Evolutionary conservation across 2,888 invertebrate species (phyloP).

Genomic region (Synergus japonicus): DNA sequence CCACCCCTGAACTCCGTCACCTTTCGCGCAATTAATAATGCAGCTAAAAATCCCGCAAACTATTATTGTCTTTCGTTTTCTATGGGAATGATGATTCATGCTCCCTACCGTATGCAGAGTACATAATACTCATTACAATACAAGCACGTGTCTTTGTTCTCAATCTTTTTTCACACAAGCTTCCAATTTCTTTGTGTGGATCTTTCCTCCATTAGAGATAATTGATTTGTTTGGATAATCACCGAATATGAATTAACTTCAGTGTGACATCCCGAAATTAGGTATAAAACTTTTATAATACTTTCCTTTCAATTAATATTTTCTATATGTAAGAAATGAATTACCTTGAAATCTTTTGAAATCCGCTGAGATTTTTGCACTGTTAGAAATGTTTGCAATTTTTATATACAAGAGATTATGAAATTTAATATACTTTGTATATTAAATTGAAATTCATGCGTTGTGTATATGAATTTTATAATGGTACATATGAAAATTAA

Average conservation of each 20-base stretch:
- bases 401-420: too few species aligned
- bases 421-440: too few species aligned
- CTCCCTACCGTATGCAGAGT: conserved; percentile 38
- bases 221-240: background rate
- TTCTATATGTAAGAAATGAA: too few species aligned
- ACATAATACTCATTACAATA: conserved; percentile 9
- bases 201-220: background rate
- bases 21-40: conserved; percentile 2
- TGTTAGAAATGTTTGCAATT: too few species aligned
- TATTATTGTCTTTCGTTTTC: conserved; percentile 53
- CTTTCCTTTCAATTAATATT: too few species aligned
- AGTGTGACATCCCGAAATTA: background rate
- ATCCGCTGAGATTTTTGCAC: background rate
- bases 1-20: background rate
- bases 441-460: too few species aligned
- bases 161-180: background rate
- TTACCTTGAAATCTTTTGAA: too few species aligned
- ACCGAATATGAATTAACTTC: background rate
- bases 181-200: background rate
- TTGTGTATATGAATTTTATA: too few species aligned
- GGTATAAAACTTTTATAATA: too few species aligned
- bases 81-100: conserved; percentile 53
- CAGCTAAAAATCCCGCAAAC: conserved; percentile 50
- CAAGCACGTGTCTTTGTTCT: conserved; percentile 1
- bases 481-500: too few species aligned